Evolutionary conservation across 2,797 vertebrate genomes (phyloP).

Genomic region (Thamnophis elegans): DNA sequence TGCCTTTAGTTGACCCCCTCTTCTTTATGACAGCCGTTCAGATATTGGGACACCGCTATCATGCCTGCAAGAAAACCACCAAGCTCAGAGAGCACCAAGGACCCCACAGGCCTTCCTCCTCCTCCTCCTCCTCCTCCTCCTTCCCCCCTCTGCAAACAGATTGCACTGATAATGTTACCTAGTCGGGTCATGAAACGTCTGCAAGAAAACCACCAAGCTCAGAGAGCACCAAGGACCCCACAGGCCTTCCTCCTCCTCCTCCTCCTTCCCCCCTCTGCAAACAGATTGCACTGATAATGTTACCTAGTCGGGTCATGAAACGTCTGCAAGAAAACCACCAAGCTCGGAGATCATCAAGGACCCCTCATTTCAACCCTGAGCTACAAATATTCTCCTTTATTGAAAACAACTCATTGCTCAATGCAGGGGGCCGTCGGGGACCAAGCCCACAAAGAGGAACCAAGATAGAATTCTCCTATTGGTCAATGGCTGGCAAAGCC

Average conservation of each 20-base stretch:
- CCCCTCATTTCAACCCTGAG: neutral
- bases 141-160: no score
- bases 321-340: no score
- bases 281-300: no score
- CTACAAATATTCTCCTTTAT: neutral
- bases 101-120: neutral
- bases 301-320: no score
- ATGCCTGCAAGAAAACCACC: neutral
- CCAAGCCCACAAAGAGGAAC: neutral
- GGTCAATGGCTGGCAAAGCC: neutral
- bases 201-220: neutral
- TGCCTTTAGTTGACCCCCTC: no score
- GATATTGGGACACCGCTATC: no score
- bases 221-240: no score
- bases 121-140: no score
- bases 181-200: neutral
- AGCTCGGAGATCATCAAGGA: no score
- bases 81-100: neutral
- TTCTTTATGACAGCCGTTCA: no score
- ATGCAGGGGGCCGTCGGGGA: neutral
- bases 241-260: no score
- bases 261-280: no score
- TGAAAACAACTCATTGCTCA: neutral
- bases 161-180: neutral
- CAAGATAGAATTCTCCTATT: neutral